Conservation (phyloP, 2,797 vertebrate genomes). For the Syndactyla subalaris region DNA sequence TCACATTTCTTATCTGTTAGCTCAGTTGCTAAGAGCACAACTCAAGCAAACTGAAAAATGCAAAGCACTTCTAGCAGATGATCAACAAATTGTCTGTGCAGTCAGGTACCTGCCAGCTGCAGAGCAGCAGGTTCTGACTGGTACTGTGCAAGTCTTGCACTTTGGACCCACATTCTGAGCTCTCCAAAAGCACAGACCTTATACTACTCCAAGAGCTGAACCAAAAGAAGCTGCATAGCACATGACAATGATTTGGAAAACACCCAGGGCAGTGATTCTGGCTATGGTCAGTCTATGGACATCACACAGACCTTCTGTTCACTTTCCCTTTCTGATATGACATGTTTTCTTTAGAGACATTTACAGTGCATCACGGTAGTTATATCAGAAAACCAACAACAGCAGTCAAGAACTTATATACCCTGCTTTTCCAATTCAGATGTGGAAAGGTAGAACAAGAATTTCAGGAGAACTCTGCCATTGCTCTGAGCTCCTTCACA, state of each 20-base stretch:
- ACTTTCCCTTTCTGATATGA: fast-evolving
- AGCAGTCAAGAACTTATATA: fast-evolving
- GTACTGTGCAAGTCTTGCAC: no score
- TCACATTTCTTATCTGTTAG: background rate
- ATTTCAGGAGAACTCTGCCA: background rate
- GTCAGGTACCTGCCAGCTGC: background rate
- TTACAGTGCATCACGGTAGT: background rate
- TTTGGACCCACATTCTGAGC: background rate
- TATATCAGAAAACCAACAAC: background rate
- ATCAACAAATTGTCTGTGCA: background rate
- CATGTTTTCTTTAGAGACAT: background rate
- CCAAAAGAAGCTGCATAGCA: fast-evolving
- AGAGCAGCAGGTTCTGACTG: background rate
- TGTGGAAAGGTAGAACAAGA: fast-evolving
- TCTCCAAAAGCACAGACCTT: background rate
- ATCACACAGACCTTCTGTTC: background rate
- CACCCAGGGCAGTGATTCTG: background rate
- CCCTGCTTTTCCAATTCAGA: background rate
- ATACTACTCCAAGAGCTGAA: background rate
- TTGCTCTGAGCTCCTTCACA: background rate
- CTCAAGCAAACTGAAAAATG: background rate
- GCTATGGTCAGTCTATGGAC: background rate
- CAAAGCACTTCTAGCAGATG: background rate
- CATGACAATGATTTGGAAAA: background rate
- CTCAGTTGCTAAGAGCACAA: background rate